A percentile compares a stretch with the other conserved stretches of the same genome.
phyloP scores from a whole-genome alignment of 2,888 invertebrate species.

The Lasioglossum calceatum region DNA sequence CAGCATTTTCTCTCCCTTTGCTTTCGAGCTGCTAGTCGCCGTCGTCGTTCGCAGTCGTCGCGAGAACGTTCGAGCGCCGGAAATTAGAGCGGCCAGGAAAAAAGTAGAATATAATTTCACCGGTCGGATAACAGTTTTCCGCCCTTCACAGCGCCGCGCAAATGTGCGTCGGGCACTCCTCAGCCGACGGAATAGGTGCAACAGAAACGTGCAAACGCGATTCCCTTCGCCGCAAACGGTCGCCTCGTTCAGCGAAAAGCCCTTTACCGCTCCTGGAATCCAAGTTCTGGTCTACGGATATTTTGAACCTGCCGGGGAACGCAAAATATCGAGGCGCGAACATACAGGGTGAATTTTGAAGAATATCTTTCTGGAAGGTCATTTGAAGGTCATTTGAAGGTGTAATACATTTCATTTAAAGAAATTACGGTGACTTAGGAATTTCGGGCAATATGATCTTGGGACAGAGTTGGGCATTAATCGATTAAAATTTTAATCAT shows the following conservation, averaged over 20 bases:
- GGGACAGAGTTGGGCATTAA: too few species aligned
- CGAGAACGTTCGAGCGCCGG: constrained; percentile 1
- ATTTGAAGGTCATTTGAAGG: too few species aligned
- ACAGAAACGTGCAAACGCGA: constrained; percentile 1
- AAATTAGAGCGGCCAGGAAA: constrained; percentile 22
- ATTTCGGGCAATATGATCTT: too few species aligned
- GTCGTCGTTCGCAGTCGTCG: neutral
- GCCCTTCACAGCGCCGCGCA: neutral
- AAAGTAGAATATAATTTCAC: constrained; percentile 1
- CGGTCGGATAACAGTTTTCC: constrained; percentile 4
- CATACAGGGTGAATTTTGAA: too few species aligned
- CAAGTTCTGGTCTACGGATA: neutral
- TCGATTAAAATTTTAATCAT: too few species aligned
- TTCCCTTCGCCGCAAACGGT: neutral
- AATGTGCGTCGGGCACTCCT: neutral
- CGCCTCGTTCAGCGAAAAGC: too few species aligned
- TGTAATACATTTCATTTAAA: too few species aligned
- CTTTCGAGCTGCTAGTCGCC: neutral
- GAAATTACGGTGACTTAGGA: too few species aligned
- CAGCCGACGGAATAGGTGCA: neutral
- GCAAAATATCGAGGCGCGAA: too few species aligned
- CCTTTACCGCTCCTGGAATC: neutral
- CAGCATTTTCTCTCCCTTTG: neutral
- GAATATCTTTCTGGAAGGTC: too few species aligned
- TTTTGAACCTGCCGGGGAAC: neutral